These are phyloP conservation scores for Ammodramus savannarum DNA, from an alignment of 2,113 vertebrate genomes.

Conservation along the genomic window DNA sequence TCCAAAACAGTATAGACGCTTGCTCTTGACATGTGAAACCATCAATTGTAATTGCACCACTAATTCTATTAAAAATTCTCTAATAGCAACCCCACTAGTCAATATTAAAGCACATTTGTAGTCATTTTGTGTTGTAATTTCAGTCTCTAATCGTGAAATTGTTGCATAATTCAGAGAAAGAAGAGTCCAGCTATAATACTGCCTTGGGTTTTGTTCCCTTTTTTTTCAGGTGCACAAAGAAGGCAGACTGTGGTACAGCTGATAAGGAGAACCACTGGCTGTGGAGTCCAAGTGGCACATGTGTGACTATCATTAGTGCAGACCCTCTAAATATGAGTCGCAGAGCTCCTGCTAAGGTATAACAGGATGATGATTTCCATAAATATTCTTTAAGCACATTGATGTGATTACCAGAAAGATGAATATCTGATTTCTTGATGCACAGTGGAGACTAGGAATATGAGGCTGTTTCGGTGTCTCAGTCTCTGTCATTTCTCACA, in stretches of 20 bases:
- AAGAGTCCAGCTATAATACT: neutral
- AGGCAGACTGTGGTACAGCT: slow-evolving; percentile 76
- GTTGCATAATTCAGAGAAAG: neutral
- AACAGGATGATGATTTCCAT: neutral
- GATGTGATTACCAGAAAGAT: neutral
- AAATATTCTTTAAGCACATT: neutral
- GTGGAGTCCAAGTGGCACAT: slow-evolving; percentile 84
- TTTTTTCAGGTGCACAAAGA: slow-evolving; percentile 82
- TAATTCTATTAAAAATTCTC: neutral
- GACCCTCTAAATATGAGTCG: slow-evolving; percentile 87
- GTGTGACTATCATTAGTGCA: slow-evolving; percentile 78
- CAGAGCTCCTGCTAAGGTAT: slow-evolving; percentile 69
- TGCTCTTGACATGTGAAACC: neutral
- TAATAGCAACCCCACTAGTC: neutral
- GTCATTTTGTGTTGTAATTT: neutral
- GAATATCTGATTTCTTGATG: neutral
- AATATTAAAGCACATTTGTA: neutral
- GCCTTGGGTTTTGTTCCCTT: neutral
- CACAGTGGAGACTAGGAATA: neutral
- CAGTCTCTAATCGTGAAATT: neutral
- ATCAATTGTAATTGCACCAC: neutral
- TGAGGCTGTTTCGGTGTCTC: neutral
- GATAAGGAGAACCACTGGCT: slow-evolving; percentile 83
- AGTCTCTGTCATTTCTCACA: neutral
- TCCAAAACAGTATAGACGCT: neutral